phyloP scores from a whole-genome alignment of 2,888 invertebrate genomes.

The Dioctria linearis region DNA sequence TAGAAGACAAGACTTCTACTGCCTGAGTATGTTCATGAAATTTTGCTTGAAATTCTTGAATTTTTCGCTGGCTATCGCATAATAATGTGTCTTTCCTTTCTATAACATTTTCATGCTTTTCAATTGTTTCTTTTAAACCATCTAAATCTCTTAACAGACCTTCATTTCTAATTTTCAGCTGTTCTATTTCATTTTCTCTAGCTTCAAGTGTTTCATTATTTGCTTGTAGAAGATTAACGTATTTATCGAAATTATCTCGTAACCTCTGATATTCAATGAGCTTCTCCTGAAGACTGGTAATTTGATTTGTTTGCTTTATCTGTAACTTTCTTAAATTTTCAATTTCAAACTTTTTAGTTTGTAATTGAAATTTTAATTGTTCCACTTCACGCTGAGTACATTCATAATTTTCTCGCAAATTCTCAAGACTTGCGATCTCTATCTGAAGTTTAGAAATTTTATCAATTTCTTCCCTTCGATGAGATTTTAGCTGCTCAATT shows the following conservation, averaged over 20 bases:
- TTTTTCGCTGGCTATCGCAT: constrained; percentile 63
- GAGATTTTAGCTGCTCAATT: constrained; percentile 13
- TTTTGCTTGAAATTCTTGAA: constrained; percentile 63
- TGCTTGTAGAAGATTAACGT: constrained; percentile 45
- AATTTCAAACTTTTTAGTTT: constrained; percentile 26
- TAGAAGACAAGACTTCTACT: not conserved
- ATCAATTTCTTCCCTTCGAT: not conserved
- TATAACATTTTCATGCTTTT: not conserved
- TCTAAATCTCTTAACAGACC: not conserved
- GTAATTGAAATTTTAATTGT: constrained; percentile 5
- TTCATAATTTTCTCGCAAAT: not conserved
- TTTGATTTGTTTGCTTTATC: not conserved
- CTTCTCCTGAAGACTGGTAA: constrained; percentile 26
- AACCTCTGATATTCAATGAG: constrained; percentile 50
- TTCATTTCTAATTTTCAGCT: constrained; percentile 20
- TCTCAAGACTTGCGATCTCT: not conserved
- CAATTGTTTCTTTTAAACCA: not conserved
- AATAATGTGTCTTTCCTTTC: constrained; percentile 56
- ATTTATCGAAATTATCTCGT: constrained; percentile 51
- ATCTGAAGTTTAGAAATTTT: constrained; percentile 21
- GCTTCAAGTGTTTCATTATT: constrained; percentile 50
- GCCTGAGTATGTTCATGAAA: constrained; percentile 56
- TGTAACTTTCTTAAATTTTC: constrained; percentile 32
- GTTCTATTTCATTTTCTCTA: constrained; percentile 44
- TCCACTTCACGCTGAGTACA: constrained; percentile 5